phyloP scores from a whole-genome alignment of 2,797 vertebrate species.

The Pipistrellus kuhlii region DNA sequence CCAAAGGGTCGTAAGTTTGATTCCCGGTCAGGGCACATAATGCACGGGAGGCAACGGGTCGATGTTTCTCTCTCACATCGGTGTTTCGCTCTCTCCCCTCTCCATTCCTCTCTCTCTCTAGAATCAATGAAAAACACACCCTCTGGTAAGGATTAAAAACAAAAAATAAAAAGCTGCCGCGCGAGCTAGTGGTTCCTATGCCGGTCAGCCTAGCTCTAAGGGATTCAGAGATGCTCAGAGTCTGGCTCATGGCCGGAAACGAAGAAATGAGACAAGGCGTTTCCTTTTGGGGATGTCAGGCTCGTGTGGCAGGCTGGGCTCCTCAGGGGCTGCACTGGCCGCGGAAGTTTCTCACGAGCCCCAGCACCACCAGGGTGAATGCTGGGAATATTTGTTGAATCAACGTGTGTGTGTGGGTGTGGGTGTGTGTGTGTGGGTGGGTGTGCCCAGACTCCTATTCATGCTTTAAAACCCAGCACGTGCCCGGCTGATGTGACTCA shows the following conservation, averaged over 20 bases:
- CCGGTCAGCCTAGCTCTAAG: not conserved
- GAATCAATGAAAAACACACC: not conserved
- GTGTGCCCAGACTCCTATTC: not conserved
- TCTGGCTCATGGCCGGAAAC: not conserved
- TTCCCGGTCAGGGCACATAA: not conserved
- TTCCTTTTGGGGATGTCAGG: not conserved
- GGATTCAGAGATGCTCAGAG: not conserved
- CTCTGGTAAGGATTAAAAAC: not conserved
- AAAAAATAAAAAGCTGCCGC: not conserved
- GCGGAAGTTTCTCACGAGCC: not conserved
- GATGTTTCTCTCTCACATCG: not conserved
- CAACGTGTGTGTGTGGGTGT: not conserved
- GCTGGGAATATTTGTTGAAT: not conserved
- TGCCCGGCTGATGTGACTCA: too few relatives aligned
- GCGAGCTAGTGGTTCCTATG: rapidly evolving
- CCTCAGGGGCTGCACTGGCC: not conserved
- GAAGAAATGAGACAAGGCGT: not conserved
- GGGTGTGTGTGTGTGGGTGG: too few relatives aligned
- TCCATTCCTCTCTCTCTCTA: not conserved
- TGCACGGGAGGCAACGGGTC: not conserved
- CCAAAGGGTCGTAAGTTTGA: not conserved
- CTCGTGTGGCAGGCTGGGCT: not conserved
- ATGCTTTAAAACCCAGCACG: not conserved
- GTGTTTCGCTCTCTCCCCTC: not conserved
- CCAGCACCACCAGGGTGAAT: not conserved